A percentile compares a stretch with the other conserved stretches of the same genome.
Conservation (phyloP, 2,888 invertebrate species). For the Torymus texanus region DNA sequence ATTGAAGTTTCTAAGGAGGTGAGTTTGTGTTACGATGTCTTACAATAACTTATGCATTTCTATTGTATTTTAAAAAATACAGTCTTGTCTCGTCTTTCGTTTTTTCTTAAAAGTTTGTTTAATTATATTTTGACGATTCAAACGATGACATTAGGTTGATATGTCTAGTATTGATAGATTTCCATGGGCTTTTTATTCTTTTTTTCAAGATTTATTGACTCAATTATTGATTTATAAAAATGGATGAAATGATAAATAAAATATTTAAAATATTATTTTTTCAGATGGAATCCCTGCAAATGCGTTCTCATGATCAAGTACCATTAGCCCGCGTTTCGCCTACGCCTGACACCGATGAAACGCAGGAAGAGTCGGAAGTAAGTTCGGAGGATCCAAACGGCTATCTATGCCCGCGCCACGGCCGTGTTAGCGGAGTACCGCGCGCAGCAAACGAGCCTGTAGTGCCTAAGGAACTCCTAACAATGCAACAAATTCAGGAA, state of each 20-base stretch:
- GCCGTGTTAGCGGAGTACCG: background rate
- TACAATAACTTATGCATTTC: too few species aligned
- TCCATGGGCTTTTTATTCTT: too few species aligned
- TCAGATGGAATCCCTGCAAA: constrained; percentile 34
- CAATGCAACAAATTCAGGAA: constrained; percentile 56
- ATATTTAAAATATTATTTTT: constrained; percentile 5
- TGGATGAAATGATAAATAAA: background rate
- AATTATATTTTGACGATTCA: too few species aligned
- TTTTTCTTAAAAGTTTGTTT: too few species aligned
- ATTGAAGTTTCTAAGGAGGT: constrained; percentile 53
- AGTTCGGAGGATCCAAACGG: constrained; percentile 34
- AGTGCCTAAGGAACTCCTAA: background rate
- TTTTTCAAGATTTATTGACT: too few species aligned
- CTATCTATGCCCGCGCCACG: constrained; percentile 51
- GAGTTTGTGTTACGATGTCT: background rate
- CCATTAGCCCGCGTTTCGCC: constrained; percentile 17
- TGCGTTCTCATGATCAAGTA: constrained; percentile 22
- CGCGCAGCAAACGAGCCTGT: background rate
- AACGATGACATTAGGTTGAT: too few species aligned
- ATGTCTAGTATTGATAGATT: too few species aligned
- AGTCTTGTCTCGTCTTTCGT: too few species aligned
- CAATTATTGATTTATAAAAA: background rate
- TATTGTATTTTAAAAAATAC: too few species aligned
- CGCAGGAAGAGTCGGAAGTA: constrained; percentile 1
- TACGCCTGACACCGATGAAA: constrained; percentile 20